Base-by-base conservation (phyloP, 2,797 vertebrate species). In the Myripristis jacobus region DNA sequence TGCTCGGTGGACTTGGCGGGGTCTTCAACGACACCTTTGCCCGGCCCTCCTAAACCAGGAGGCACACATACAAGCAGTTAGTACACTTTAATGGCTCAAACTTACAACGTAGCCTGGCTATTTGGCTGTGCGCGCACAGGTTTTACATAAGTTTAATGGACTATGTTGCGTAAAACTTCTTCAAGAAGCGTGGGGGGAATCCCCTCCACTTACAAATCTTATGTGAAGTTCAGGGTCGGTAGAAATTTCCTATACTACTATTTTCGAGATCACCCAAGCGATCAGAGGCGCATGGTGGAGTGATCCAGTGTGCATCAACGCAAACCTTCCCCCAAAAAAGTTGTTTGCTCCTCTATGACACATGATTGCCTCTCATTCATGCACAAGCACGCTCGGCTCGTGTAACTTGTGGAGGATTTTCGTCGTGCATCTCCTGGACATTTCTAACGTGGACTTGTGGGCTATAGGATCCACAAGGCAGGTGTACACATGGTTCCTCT, bases 1-100 rank as follows among this genome's bases (percentile, higher is more conserved):
- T 92, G 95, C 91, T 96, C 96, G 61, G 92, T 88, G 94, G 94
- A 92, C 94, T 95, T 96, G 89, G 94, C 94, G 87, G 94, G 93
- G 87, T 97, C 96, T 88, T 96, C 96, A 79, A 84, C 95, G 80
- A 92, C 94, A 96, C 96, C 96, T 96, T 94, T 97, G 94, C 94
- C 92, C 92, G 96, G 95, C 96, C 96, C 96, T 95, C 96, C 98
- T 99, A 93, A 75, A 91, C 91, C 65, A 66, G 53, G 63, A 6
- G 53, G 38, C 0, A 15, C 18, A 16, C 12, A 11, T 38, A 72
- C 18, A 60, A 56, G 54, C 66, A 66, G 53, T 84, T 70, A 79
- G 51, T 46, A 38, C 63, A 50, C 31, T 22, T 34, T 29, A 24
- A 0, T 41, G 15, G 19, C 19, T 53, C 22, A 2, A 16, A n/a